phyloP scores from a whole-genome alignment of 2,797 vertebrate species.

The Potorous gilbertii region DNA sequence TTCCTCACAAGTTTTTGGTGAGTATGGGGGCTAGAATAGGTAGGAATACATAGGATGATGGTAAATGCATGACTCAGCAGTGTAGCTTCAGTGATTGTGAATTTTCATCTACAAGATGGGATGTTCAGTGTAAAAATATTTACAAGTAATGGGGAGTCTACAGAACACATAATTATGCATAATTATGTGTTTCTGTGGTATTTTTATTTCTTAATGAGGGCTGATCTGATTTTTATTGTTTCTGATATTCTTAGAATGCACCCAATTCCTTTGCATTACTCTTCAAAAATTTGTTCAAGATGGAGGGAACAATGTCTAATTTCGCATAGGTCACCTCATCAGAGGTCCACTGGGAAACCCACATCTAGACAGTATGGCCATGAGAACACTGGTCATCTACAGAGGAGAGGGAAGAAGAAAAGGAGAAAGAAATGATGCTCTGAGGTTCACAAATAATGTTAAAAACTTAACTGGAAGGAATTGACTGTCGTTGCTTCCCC shows the following conservation, averaged over 20 bases:
- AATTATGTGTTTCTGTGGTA: slow-evolving; percentile 10
- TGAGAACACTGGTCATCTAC: neutral
- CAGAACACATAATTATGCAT: neutral
- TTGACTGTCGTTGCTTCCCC: neutral
- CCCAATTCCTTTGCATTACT: neutral
- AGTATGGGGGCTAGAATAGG: neutral
- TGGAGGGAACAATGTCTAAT: neutral
- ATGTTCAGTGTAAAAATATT: slow-evolving; percentile 16
- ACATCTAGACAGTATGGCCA: neutral
- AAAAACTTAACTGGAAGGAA: neutral
- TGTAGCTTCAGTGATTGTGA: neutral
- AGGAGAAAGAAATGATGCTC: neutral
- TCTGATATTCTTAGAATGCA: neutral
- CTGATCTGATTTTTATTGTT: slow-evolving; percentile 7
- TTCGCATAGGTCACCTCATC: neutral
- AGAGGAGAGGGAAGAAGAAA: neutral
- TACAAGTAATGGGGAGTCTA: slow-evolving; percentile 1
- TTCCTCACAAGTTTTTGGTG: neutral
- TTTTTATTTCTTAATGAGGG: slow-evolving; percentile 12
- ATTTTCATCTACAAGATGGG: neutral
- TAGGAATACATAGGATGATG: neutral
- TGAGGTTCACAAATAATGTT: neutral
- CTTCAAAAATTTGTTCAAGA: neutral
- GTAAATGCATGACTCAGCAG: neutral
- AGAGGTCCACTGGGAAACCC: neutral